A percentile compares a stretch with the other conserved stretches of the same genome.
These are phyloP conservation scores for Actenoides lindsayi DNA, from an alignment of 2,113 vertebrate species.

Conservation along the genomic window DNA sequence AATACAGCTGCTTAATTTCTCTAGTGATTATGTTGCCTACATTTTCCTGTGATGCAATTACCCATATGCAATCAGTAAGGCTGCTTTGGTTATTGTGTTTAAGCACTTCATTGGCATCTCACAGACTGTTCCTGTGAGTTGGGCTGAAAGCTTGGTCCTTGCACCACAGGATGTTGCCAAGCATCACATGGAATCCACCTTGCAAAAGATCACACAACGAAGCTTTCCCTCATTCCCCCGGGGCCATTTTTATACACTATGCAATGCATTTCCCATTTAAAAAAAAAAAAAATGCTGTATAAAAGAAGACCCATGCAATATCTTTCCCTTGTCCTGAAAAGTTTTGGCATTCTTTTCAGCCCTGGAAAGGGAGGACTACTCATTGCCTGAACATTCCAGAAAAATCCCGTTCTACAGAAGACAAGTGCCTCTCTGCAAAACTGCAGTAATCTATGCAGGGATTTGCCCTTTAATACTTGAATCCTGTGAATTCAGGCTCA, in stretches of 20 bases:
- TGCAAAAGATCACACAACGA: background rate
- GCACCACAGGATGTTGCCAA: background rate
- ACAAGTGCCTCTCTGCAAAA: background rate
- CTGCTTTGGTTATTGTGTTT: background rate
- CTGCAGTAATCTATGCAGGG: background rate
- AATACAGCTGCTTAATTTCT: background rate
- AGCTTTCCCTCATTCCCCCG: background rate
- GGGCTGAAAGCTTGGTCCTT: background rate
- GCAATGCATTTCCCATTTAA: background rate
- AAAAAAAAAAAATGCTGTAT: background rate
- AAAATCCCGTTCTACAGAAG: background rate
- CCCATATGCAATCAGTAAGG: background rate
- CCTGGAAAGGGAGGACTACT: background rate
- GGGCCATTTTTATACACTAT: background rate
- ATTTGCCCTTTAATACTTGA: background rate
- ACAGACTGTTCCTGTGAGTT: background rate
- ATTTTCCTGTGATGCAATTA: background rate
- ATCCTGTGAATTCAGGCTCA: background rate
- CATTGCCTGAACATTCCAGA: background rate
- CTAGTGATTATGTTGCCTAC: background rate
- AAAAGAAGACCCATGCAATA: background rate
- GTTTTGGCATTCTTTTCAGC: background rate
- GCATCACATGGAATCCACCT: background rate
- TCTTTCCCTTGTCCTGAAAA: background rate
- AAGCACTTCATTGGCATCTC: background rate